phyloP scores from a whole-genome alignment of 2,888 invertebrate genomes.

The Mythimna albipuncta region DNA sequence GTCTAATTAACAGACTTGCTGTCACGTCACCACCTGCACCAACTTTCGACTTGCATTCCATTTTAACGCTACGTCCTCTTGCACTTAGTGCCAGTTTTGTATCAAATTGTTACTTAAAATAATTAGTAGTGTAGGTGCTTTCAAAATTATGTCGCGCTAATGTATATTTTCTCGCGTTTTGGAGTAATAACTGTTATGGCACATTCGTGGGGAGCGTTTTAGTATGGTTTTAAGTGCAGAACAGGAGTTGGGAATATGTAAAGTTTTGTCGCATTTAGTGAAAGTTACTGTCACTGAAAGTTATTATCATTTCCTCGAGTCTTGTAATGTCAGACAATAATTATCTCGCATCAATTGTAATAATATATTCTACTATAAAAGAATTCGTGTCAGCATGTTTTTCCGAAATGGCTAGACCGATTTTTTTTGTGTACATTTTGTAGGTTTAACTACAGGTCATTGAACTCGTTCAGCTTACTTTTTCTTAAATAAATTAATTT shows the following conservation, averaged over 20 bases:
- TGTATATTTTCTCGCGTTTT: constrained; percentile 58
- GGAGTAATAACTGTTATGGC: constrained; percentile 50
- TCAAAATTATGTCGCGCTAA: constrained; percentile 53
- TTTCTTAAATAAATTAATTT: too few relatives aligned
- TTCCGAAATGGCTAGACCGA: too few relatives aligned
- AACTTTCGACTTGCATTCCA: constrained; percentile 57
- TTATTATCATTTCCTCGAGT: constrained; percentile 12
- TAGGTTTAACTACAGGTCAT: too few relatives aligned
- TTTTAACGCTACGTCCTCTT: constrained; percentile 50
- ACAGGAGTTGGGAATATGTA: constrained; percentile 13
- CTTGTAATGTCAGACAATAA: neutral
- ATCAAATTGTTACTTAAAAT: constrained; percentile 58
- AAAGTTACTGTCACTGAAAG: neutral
- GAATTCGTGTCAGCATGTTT: too few relatives aligned
- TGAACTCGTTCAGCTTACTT: too few relatives aligned
- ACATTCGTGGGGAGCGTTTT: constrained; percentile 39
- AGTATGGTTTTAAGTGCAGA: constrained; percentile 38
- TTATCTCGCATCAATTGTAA: neutral
- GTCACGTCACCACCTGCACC: constrained; percentile 76
- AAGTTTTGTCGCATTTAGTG: constrained; percentile 20
- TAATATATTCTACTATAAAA: too few relatives aligned
- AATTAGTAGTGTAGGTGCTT: constrained; percentile 58
- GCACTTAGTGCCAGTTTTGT: constrained; percentile 67
- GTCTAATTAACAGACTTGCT: constrained; percentile 83
- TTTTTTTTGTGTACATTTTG: too few relatives aligned